Conservation (phyloP, 1,140 invertebrate genomes). For the Cydia pomonella region DNA sequence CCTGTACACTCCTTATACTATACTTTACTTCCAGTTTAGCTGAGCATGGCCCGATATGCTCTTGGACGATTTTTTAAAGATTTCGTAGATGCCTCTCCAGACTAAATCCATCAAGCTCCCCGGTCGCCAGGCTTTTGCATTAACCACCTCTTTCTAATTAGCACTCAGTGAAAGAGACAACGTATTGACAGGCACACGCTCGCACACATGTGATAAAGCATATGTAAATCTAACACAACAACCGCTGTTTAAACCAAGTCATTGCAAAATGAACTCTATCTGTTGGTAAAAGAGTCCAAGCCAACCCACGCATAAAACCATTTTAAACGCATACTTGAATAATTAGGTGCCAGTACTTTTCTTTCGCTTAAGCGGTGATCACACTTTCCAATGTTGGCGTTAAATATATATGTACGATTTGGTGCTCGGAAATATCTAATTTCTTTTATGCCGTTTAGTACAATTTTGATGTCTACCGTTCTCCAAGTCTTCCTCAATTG, state of each 20-base stretch:
- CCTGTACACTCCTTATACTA: too few relatives aligned
- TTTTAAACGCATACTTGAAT: slow-evolving; percentile 3
- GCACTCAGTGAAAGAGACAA: neutral
- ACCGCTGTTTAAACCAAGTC: neutral
- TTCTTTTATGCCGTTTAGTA: too few relatives aligned
- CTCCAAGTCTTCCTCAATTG: too few relatives aligned
- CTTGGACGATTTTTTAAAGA: too few relatives aligned
- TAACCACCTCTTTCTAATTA: too few relatives aligned
- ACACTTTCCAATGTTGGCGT: neutral
- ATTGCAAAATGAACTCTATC: neutral
- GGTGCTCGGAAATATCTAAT: too few relatives aligned
- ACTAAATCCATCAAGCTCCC: too few relatives aligned
- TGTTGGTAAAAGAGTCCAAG: neutral
- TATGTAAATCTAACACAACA: neutral
- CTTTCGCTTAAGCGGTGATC: neutral
- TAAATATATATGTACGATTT: neutral
- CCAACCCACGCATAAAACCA: neutral
- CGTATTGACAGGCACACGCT: neutral
- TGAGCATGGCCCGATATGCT: too few relatives aligned
- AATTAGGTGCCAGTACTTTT: neutral
- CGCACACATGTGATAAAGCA: neutral
- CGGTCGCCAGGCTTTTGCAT: too few relatives aligned
- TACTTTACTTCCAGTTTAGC: too few relatives aligned
- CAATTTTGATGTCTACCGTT: too few relatives aligned
- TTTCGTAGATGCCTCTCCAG: too few relatives aligned